These are phyloP conservation scores for Coleophora deauratella DNA, from an alignment of 2,888 invertebrate species.

Conservation along the genomic window DNA sequence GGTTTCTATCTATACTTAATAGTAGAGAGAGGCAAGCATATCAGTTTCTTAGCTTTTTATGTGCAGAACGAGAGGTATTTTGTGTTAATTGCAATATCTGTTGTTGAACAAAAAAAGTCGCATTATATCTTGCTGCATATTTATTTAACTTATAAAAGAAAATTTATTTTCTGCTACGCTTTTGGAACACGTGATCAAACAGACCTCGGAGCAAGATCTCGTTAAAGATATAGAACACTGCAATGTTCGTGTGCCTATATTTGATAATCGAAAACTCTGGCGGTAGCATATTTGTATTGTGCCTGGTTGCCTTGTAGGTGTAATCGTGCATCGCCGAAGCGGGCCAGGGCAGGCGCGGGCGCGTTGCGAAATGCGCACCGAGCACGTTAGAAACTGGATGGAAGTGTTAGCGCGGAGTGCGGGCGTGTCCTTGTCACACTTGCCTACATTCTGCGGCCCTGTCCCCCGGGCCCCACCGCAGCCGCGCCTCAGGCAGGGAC, in stretches of 20 bases:
- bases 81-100: too few species aligned
- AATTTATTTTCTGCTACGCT: too few species aligned
- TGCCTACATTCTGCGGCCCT: constrained; percentile 69
- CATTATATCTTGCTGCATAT: too few species aligned
- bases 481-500: constrained; percentile 47
- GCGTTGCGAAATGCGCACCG: constrained; percentile 65
- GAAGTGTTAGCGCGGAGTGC: constrained; percentile 69
- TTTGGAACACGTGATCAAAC: constrained; percentile 2
- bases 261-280: background rate
- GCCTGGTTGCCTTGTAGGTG: constrained; percentile 43
- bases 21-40: too few species aligned
- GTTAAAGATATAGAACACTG: constrained; percentile 2
- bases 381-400: constrained; percentile 72
- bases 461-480: constrained; percentile 38
- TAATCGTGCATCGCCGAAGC: constrained; percentile 52
- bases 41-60: too few species aligned
- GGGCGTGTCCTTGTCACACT: constrained; percentile 74
- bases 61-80: too few species aligned
- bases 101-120: too few species aligned
- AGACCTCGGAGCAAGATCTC: constrained; percentile 5
- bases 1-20: too few species aligned
- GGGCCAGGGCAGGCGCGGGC: constrained; percentile 44
- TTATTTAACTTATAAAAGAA: too few species aligned
- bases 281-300: constrained; percentile 29
- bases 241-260: too few species aligned